Evolutionary conservation across 2,113 vertebrate species (phyloP).

Genomic region (Myiozetetes cayanensis): DNA sequence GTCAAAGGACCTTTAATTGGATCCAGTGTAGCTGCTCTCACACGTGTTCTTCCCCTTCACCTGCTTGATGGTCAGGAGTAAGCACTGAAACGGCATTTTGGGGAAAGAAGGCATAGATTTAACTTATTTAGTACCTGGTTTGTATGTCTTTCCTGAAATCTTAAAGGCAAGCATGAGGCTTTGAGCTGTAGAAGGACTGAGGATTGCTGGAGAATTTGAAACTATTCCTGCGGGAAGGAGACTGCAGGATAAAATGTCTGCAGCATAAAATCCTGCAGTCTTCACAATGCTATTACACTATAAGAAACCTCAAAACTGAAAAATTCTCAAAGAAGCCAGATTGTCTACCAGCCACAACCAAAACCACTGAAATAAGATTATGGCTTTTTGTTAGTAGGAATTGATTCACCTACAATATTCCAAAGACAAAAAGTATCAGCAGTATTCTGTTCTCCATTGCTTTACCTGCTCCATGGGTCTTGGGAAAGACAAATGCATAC

Average conservation of each 20-base stretch:
- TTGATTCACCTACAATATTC: background rate
- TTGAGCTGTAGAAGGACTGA: background rate
- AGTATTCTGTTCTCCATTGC: background rate
- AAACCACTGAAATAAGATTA: background rate
- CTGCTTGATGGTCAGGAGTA: background rate
- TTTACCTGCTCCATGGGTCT: background rate
- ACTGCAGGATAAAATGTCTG: background rate
- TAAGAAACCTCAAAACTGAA: background rate
- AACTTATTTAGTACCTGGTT: background rate
- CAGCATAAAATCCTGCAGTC: background rate
- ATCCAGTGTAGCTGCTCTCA: background rate
- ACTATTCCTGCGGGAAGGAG: background rate
- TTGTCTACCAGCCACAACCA: background rate
- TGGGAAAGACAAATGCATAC: background rate
- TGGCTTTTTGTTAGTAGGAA: background rate
- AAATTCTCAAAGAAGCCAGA: background rate
- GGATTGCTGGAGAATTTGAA: background rate
- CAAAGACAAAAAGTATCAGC: background rate
- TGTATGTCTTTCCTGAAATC: background rate
- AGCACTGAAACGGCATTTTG: background rate
- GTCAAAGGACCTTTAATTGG: background rate
- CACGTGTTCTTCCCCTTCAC: rapidly evolving
- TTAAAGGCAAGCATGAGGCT: background rate
- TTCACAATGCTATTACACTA: background rate
- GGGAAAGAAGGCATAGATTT: background rate